Base-by-base conservation (phyloP, 2,888 invertebrate genomes). In the Latheticus oryzae region DNA sequence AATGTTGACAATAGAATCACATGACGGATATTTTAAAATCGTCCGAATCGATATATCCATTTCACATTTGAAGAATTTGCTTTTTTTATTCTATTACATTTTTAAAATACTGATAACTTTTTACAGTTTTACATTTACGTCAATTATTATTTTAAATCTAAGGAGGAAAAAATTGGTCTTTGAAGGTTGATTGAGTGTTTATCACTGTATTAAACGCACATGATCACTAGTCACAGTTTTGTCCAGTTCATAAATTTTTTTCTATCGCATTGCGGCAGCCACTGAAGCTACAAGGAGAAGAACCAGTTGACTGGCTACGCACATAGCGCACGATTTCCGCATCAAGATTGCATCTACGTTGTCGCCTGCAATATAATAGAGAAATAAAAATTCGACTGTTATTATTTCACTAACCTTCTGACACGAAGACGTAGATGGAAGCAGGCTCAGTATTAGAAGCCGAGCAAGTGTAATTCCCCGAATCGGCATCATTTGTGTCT, bases 391-490 rank as follows among this genome's bases (percentile, higher is more conserved):
- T 8, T 28, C n/a, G 28, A 28, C 5, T 21, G 24, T 24, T 17
- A 26, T 35, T 68, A 17, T 11, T 35, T 8, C 17, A 35, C 84
- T 84, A 84, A 90, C 93, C 93, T 85, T 92, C 91, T 51, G 93
- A 92, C 73, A 94, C 93, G 81, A 91, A 94, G 75, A 94, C 93
- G 80, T 87, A 89, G 76, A 93, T 92, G 79, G 89, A 91, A 71
- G 93, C 93, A 64, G 93, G 88, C 81, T 93, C 91, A 63, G 93
- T 91, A 82, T 93, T 93, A 77, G 91, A 89, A 71, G 93, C 92
- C 78, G 89, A 89, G 83, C 93, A 93, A 63, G 93, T 91, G 81
- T 93, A 93, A 84, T 95, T 94, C 74, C 94, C 95, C 69, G 93
- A 91, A 83, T 95, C 93, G 55, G 85, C 84, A 74, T 91, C 89